These are phyloP conservation scores for Gryon sp. DNA, from an alignment of 1,140 invertebrate species.

Conservation along the genomic window DNA sequence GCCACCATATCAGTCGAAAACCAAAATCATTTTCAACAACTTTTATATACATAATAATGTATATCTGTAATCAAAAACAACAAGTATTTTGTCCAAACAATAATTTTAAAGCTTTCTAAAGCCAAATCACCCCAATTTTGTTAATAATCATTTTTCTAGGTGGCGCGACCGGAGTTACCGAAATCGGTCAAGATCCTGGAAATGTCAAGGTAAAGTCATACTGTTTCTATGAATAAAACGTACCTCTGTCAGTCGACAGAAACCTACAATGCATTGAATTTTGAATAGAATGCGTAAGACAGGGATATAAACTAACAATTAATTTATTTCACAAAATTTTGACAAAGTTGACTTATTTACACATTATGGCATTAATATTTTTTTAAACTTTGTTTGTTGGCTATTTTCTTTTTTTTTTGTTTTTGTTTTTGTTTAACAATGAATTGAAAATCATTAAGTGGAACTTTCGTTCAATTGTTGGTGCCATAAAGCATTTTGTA, in stretches of 20 bases:
- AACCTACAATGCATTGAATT: not conserved
- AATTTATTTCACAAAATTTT: constrained; percentile 43
- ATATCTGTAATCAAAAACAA: too few species aligned
- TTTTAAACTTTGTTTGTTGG: too few species aligned
- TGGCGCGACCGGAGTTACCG: not conserved
- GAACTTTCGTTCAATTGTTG: constrained; percentile 48
- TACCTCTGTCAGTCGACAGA: constrained; percentile 23
- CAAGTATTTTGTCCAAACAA: too few species aligned
- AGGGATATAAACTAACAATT: constrained; percentile 34
- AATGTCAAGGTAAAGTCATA: constrained; percentile 10
- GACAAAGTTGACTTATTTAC: constrained; percentile 35
- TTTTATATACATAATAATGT: too few species aligned
- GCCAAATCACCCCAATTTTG: not conserved
- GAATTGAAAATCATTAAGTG: too few species aligned
- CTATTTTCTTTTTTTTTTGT: not conserved
- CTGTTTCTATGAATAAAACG: constrained; percentile 2
- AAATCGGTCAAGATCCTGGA: constrained; percentile 13
- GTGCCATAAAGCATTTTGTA: constrained; percentile 73
- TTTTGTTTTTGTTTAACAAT: too few species aligned
- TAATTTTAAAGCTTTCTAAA: too few species aligned
- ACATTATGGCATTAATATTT: constrained; percentile 4
- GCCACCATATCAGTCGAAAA: not conserved
- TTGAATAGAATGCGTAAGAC: constrained; percentile 14
- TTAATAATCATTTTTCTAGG: not conserved
- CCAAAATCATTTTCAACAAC: too few species aligned